A percentile compares a stretch with the other conserved stretches of the same genome.
These are phyloP conservation scores for Enteromius unitaeniatus DNA, from an alignment of 2,797 vertebrate genomes.

Conservation along the genomic window DNA sequence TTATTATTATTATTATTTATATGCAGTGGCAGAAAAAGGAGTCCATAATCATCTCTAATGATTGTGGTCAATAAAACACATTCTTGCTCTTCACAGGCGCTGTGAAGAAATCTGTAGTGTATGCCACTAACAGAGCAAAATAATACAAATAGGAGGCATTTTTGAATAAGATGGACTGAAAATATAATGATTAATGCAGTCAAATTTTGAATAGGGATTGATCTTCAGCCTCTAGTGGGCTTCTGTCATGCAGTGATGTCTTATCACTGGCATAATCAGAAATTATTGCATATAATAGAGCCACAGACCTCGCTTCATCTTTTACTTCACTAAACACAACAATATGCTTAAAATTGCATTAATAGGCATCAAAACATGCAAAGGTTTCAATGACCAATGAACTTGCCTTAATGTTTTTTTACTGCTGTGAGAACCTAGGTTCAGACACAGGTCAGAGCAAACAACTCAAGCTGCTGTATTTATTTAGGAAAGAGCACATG, in stretches of 20 bases:
- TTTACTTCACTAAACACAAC: background rate
- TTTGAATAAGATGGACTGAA: background rate
- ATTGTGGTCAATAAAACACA: background rate
- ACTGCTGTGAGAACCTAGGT: background rate
- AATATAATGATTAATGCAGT: background rate
- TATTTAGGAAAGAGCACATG: background rate
- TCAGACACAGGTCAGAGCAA: background rate
- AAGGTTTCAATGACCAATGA: background rate
- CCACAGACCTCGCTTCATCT: background rate
- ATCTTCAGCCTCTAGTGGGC: background rate
- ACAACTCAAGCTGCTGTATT: background rate
- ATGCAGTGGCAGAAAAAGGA: background rate
- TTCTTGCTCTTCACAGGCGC: too few relatives aligned
- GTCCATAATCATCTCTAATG: background rate
- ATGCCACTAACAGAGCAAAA: background rate
- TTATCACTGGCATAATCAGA: background rate
- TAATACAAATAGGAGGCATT: background rate
- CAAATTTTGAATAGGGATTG: background rate
- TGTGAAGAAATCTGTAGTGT: background rate
- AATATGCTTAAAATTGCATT: background rate
- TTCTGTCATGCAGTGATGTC: background rate
- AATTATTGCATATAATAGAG: too few relatives aligned
- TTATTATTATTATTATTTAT: background rate
- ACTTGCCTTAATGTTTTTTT: background rate
- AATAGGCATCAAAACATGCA: background rate